These are phyloP conservation scores for Thermophis baileyi DNA, from an alignment of 2,113 vertebrate species.

Conservation along the genomic window DNA sequence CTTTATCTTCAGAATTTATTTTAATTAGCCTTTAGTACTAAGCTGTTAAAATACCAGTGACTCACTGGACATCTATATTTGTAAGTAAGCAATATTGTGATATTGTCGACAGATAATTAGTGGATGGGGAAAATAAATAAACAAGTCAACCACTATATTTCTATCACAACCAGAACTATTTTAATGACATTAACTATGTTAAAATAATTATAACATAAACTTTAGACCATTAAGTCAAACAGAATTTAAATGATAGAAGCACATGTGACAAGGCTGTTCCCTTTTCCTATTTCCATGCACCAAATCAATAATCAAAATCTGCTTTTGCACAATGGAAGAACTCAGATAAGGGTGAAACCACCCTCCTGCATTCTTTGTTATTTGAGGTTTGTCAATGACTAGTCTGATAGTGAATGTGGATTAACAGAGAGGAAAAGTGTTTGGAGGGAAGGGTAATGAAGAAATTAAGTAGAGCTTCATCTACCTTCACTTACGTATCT, in stretches of 20 bases:
- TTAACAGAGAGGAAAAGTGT: background rate
- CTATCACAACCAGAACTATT: conserved; percentile 26
- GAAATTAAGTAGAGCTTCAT: background rate
- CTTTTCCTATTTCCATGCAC: background rate
- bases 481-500: background rate
- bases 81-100: conserved; percentile 34
- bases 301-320: background rate
- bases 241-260: background rate
- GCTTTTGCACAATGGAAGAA: background rate
- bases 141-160: conserved; percentile 37
- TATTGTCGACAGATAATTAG: conserved; percentile 52
- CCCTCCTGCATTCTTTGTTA: no score
- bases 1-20: conserved; percentile 74
- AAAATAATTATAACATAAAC: background rate
- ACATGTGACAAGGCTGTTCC: background rate
- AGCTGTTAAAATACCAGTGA: conserved; percentile 69
- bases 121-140: background rate
- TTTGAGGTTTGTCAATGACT: background rate
- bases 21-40: conserved; percentile 78
- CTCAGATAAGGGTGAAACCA: background rate
- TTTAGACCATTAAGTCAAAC: background rate
- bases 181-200: conserved; percentile 8
- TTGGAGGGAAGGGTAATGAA: background rate
- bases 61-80: conserved; percentile 60
- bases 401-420: background rate